Evolutionary conservation across 2,888 invertebrate genomes (phyloP).

Genomic region (Orthosia gracilis): DNA sequence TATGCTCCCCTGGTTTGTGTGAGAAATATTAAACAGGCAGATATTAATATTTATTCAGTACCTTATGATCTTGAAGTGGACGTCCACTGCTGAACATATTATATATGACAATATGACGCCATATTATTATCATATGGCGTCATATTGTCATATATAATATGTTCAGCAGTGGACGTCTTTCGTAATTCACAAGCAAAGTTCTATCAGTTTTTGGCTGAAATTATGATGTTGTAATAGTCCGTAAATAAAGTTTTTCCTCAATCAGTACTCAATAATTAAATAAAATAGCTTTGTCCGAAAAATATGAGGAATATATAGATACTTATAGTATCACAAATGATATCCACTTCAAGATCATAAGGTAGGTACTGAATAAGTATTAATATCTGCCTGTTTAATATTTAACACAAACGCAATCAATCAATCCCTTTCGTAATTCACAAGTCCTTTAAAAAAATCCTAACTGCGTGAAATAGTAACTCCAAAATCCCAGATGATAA

Average conservation of each 20-base stretch:
- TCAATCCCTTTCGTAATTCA: not conserved
- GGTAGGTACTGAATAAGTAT: too few relatives aligned
- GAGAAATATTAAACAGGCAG: not conserved
- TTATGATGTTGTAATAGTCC: too few relatives aligned
- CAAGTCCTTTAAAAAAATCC: not conserved
- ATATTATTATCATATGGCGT: not conserved
- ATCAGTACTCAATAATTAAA: not conserved
- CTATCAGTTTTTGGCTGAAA: too few relatives aligned
- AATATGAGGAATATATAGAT: not conserved
- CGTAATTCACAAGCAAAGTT: too few relatives aligned
- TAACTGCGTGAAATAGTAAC: conserved; percentile 3
- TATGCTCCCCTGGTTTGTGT: not conserved
- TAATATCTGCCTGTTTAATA: not conserved
- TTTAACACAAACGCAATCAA: not conserved
- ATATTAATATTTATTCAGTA: too few relatives aligned
- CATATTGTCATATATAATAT: too few relatives aligned
- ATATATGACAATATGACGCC: too few relatives aligned
- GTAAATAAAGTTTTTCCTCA: not conserved
- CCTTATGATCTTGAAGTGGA: too few relatives aligned
- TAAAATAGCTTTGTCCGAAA: not conserved
- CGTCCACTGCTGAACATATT: too few relatives aligned
- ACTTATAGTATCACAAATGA: too few relatives aligned
- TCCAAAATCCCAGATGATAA: conserved; percentile 34
- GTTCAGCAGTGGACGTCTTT: too few relatives aligned
- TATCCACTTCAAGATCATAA: too few relatives aligned